Evolutionary conservation across 2,888 invertebrate species (phyloP).

Genomic region (Drosophila neoperkinsi): DNA sequence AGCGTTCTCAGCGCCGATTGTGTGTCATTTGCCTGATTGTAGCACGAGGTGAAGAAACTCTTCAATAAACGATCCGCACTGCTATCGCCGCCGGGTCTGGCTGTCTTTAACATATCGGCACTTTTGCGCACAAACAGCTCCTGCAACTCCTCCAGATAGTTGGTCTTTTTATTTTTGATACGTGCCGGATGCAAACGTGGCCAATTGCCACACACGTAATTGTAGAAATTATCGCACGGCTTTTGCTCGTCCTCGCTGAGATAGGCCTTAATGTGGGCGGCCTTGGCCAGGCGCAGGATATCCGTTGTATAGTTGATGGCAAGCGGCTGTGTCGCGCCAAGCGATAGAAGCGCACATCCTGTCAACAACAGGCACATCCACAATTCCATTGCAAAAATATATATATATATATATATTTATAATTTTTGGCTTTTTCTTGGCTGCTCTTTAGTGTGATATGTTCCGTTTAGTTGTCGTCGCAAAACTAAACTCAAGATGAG

Average conservation of each 20-base stretch:
- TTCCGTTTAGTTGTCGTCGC: slow-evolving; percentile 55
- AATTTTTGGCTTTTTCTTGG: neutral
- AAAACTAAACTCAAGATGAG: slow-evolving; percentile 68
- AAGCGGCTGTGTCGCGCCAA: slow-evolving; percentile 41
- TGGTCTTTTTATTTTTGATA: slow-evolving; percentile 58
- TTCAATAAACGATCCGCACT: slow-evolving; percentile 76
- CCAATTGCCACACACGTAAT: slow-evolving; percentile 84
- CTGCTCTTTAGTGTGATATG: slow-evolving; percentile 17
- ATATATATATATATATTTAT: neutral
- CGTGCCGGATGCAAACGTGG: slow-evolving; percentile 71
- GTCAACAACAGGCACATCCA: slow-evolving; percentile 33
- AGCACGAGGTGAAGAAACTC: slow-evolving; percentile 79
- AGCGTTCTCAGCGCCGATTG: slow-evolving; percentile 62
- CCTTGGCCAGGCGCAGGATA: slow-evolving; percentile 79
- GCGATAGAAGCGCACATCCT: slow-evolving; percentile 13
- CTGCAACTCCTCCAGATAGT: slow-evolving; percentile 77
- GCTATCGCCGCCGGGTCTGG: slow-evolving; percentile 56
- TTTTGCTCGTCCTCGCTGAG: slow-evolving; percentile 57
- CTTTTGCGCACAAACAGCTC: slow-evolving; percentile 79
- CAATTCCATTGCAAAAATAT: slow-evolving; percentile 7
- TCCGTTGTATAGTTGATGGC: slow-evolving; percentile 75
- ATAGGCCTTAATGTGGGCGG: slow-evolving; percentile 78
- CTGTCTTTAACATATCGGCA: slow-evolving; percentile 71
- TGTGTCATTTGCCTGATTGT: slow-evolving; percentile 57
- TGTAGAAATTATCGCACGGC: slow-evolving; percentile 81